Conservation (phyloP, 2,797 vertebrate genomes). For the Lepus oiostolus region DNA sequence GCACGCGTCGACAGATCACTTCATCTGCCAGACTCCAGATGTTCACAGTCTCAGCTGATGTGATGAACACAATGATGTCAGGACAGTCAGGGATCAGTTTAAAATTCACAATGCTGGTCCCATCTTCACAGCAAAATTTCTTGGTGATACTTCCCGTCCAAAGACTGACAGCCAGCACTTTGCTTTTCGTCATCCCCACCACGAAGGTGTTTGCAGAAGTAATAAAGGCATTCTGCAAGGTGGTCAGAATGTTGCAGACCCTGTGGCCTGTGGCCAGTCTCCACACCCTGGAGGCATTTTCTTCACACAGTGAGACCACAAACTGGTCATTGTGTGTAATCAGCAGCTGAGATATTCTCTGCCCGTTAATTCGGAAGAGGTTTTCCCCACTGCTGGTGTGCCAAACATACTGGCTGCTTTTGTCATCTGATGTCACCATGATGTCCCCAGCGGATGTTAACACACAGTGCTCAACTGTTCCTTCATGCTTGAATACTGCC, state of each 20-base stretch:
- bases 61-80: conserved; percentile 97
- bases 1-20: conserved; percentile 96
- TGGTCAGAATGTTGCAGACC: conserved; percentile 98
- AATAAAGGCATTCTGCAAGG: conserved; percentile 97
- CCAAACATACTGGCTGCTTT: conserved; percentile 99
- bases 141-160: conserved; percentile 99
- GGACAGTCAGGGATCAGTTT: conserved; percentile 98
- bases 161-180: conserved; percentile 97
- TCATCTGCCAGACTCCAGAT: conserved; percentile 99
- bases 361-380: conserved; percentile 98
- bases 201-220: conserved; percentile 99
- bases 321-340: conserved; percentile 99
- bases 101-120: conserved; percentile 96
- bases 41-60: conserved; percentile 96
- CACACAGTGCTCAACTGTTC: conserved; percentile 97
- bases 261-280: conserved; percentile 97
- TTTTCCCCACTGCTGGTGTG: conserved; percentile 97
- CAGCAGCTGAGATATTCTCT: conserved; percentile 97
- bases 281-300: conserved; percentile 99
- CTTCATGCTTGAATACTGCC: conserved; percentile 98
- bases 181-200: conserved; percentile 97
- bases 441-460: conserved; percentile 97
- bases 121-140: conserved; percentile 98
- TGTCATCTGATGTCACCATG: conserved; percentile 98
- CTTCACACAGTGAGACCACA: conserved; percentile 98